Evolutionary conservation across 2,888 invertebrate genomes (phyloP).

Genomic region (Lasioglossum leucozonium): DNA sequence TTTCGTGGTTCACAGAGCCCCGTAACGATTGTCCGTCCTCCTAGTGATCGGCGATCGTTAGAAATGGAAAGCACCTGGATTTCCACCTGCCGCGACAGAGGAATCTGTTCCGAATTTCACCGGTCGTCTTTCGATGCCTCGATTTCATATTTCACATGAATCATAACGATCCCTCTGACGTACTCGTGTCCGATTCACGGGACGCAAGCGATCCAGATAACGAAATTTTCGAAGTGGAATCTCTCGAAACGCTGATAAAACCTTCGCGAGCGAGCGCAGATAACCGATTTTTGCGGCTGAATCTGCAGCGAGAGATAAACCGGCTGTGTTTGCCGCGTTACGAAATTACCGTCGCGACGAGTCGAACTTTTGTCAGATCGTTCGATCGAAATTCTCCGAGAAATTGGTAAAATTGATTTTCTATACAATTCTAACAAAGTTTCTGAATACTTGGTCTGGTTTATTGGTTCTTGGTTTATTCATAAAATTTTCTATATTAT

Average conservation of each 20-base stretch:
- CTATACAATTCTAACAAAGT: not conserved
- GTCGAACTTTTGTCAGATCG: not conserved
- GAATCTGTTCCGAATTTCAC: constrained; percentile 62
- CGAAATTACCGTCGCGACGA: constrained; percentile 9
- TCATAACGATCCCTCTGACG: not conserved
- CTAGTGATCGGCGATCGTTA: constrained; percentile 63
- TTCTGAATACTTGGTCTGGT: too few species aligned
- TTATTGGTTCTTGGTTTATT: too few species aligned
- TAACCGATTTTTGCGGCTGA: constrained; percentile 28
- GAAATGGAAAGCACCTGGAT: constrained; percentile 73
- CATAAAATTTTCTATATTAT: too few species aligned
- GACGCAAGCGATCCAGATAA: not conserved
- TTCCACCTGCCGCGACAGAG: constrained; percentile 65
- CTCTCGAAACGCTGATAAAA: constrained; percentile 39
- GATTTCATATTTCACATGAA: constrained; percentile 6
- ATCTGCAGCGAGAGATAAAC: constrained; percentile 34
- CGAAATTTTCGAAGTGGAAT: constrained; percentile 26
- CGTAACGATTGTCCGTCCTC: constrained; percentile 67
- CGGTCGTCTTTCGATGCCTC: constrained; percentile 16
- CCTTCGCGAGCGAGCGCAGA: constrained; percentile 8
- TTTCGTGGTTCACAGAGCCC: constrained; percentile 68
- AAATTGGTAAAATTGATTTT: not conserved
- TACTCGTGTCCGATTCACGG: not conserved
- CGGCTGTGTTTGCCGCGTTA: constrained; percentile 18
- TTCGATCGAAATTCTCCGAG: too few species aligned